Base-by-base conservation (phyloP, 2,888 invertebrate species). In the Biston stratarius region DNA sequence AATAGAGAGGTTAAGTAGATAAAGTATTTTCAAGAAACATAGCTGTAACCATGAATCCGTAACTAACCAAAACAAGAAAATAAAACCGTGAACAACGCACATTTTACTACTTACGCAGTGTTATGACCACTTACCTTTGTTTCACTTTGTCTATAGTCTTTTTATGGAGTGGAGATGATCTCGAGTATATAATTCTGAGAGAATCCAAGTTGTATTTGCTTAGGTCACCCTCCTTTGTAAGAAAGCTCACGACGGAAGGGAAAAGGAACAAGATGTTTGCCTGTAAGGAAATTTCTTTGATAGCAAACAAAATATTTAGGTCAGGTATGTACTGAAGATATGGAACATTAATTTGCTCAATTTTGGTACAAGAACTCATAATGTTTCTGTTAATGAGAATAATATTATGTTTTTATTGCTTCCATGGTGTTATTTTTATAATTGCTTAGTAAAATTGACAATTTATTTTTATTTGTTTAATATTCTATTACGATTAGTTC, bases 111-210 rank as follows among this genome's bases (percentile, higher is more conserved):
- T 65, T 67, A 67, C 65, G 55, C 66, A 61, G 49, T 63, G 40
- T 67, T 67, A 70, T 62, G 52, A 34, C 55, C 64, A 51, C 75
- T 77, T 75, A 87, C 91, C 85, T 86, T 75, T 75, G 73, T 80
- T 86, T 89, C 44, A 88, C 80, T 72, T 81, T 77, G 72, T 87
- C 79, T 55, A 90, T 86, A 40, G 85, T 87, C 74, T 86, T 89
- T 53, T 71, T 77, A 70, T 90, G 90, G 67, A 91, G 82, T 65
- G 87, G 88, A 51, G 85, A 83, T 64, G 88, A 84, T 51, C 88
- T 83, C 15, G 86, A 88, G 73, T 90, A 90, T 53, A 90, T 80
- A 63, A 85, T 79, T 82, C 82, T 84, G n/a, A 91, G 78, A 42
- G 87, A 84, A 71, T 85, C 81, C 60, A 87, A 71, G 74, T 87